phyloP scores from a whole-genome alignment of 2,888 invertebrate genomes.

The Sphaerophoria taeniata region DNA sequence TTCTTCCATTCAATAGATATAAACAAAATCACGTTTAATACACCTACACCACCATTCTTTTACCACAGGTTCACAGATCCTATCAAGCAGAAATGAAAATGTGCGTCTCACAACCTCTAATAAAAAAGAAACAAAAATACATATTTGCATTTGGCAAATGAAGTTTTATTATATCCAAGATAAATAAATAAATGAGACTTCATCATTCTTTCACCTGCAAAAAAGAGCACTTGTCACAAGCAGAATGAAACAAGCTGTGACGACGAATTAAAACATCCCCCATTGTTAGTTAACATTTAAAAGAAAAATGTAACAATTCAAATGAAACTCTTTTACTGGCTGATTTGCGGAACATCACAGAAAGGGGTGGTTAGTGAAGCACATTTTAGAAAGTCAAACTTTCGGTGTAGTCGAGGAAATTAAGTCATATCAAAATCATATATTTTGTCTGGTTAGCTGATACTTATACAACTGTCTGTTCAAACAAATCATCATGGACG shows the following conservation, averaged over 20 bases:
- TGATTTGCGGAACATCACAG: slow-evolving; percentile 5
- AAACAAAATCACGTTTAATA: background rate
- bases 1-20: too few relatives aligned
- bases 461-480: too few relatives aligned
- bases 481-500: too few relatives aligned
- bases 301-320: slow-evolving; percentile 43
- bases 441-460: too few relatives aligned
- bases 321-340: slow-evolving; percentile 35
- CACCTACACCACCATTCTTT: slow-evolving; percentile 5
- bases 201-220: slow-evolving; percentile 55
- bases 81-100: slow-evolving; percentile 37
- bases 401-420: too few relatives aligned
- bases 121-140: slow-evolving; percentile 43
- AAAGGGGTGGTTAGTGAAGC: slow-evolving; percentile 14
- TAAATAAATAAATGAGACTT: slow-evolving; percentile 51
- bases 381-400: slow-evolving; percentile 30
- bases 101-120: slow-evolving; percentile 46
- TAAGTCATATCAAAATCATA: too few relatives aligned
- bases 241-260: slow-evolving; percentile 67
- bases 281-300: slow-evolving; percentile 55
- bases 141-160: slow-evolving; percentile 66
- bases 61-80: background rate
- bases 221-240: slow-evolving; percentile 59
- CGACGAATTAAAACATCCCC: slow-evolving; percentile 61
- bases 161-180: slow-evolving; percentile 57